A percentile compares a stretch with the other conserved stretches of the same genome.
Conservation (phyloP, 1,140 invertebrate genomes). For the Agraylea sexmaculata region DNA sequence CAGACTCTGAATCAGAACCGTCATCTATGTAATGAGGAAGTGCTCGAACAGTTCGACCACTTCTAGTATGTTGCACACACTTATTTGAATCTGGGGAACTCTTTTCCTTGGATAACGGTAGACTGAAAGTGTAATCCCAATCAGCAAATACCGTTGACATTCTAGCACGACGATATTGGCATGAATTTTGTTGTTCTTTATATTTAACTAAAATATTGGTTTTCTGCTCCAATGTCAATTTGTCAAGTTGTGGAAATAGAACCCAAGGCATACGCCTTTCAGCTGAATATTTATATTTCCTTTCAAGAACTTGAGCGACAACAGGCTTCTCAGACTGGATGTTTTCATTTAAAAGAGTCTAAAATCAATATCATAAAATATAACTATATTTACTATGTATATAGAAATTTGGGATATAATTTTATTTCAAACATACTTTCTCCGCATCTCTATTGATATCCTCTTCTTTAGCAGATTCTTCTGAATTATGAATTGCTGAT, state of each 20-base stretch:
- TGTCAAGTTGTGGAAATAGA: slow-evolving; percentile 26
- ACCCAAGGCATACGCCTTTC: slow-evolving; percentile 39
- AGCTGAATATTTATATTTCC: slow-evolving; percentile 31
- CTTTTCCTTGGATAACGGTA: slow-evolving; percentile 13
- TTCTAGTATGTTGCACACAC: slow-evolving; percentile 14
- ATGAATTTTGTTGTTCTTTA: slow-evolving; percentile 16
- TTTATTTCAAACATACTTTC: slow-evolving; percentile 2
- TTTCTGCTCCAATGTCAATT: slow-evolving; percentile 15
- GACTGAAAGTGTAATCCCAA: slow-evolving; percentile 13
- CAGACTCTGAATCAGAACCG: slow-evolving; percentile 10
- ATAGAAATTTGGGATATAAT: no score
- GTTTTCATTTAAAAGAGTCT: no score
- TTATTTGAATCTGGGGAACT: slow-evolving; percentile 6
- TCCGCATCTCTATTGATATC: slow-evolving; percentile 18
- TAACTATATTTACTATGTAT: no score
- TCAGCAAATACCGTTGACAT: slow-evolving; percentile 13
- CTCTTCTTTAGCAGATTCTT: slow-evolving; percentile 28
- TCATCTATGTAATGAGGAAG: slow-evolving; percentile 17
- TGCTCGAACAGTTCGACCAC: slow-evolving; percentile 13
- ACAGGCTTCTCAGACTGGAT: no score
- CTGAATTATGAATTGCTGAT: slow-evolving; percentile 34
- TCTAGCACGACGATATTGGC: slow-evolving; percentile 15
- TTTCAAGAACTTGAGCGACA: no score
- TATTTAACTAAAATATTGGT: slow-evolving; percentile 12
- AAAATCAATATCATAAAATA: no score